Evolutionary conservation across 1,140 invertebrate species (phyloP).

Genomic region (Scaptomyza hsui): DNA sequence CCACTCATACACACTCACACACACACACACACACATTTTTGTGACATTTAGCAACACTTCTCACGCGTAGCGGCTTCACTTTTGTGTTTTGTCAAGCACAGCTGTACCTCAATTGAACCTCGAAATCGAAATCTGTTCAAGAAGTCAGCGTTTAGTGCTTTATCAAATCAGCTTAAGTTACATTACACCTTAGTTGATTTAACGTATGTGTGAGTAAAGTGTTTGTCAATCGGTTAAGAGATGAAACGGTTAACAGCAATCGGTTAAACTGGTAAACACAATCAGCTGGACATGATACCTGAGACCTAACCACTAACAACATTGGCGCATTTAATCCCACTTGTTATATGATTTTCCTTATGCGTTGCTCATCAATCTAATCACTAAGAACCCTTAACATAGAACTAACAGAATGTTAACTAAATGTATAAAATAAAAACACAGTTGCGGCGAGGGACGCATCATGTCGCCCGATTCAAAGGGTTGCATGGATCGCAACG

Average conservation of each 20-base stretch:
- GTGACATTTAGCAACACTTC: slow-evolving; percentile 11
- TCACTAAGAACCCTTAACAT: neutral
- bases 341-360: slow-evolving; percentile 4
- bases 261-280: neutral
- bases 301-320: slow-evolving; percentile 10
- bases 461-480: slow-evolving; percentile 94
- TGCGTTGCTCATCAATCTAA: neutral
- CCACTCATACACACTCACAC: slow-evolving; percentile 25
- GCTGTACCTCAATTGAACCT: neutral
- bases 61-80: slow-evolving; percentile 23
- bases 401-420: neutral
- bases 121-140: too few relatives aligned
- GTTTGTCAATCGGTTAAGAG: neutral
- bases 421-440: neutral
- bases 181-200: neutral
- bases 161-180: neutral
- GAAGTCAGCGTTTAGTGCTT: too few relatives aligned
- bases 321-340: slow-evolving; percentile 19
- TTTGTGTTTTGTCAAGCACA: slow-evolving; percentile 12
- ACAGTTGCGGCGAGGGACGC: slow-evolving; percentile 95
- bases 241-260: neutral
- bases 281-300: slow-evolving; percentile 14
- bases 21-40: slow-evolving; percentile 12
- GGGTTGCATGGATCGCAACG: slow-evolving; percentile 96
- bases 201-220: neutral